Percentiles rank a stretch among this genome's conserved stretches.
These are phyloP conservation scores for Strix occidentalis DNA, from an alignment of 2,797 vertebrate genomes.

Conservation along the genomic window DNA sequence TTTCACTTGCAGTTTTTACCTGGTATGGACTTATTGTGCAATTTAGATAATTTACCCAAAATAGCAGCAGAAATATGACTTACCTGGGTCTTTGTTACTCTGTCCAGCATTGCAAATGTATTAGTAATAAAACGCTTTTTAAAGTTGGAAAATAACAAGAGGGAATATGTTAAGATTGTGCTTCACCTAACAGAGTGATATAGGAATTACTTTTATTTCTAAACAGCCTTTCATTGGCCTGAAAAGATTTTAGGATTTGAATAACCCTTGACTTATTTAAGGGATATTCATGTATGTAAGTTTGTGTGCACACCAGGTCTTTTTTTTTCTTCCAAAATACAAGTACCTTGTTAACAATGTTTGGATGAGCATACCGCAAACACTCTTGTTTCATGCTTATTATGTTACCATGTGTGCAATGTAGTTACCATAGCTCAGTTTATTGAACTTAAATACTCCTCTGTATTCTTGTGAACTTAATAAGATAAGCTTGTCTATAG, in stretches of 20 bases:
- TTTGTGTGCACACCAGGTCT: background rate
- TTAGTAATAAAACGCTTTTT: background rate
- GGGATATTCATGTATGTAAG: background rate
- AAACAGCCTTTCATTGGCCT: background rate
- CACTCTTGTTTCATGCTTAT: background rate
- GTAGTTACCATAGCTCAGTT: background rate
- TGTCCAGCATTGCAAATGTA: background rate
- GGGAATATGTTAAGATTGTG: background rate
- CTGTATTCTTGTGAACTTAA: background rate
- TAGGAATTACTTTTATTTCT: background rate
- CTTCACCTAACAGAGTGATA: background rate
- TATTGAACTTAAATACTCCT: background rate
- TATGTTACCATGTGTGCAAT: background rate
- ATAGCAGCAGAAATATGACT: conserved; percentile 29
- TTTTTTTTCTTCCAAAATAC: background rate
- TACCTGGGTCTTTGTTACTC: conserved; percentile 22
- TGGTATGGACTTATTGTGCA: conserved; percentile 12
- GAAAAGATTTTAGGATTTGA: background rate
- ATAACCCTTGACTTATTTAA: background rate
- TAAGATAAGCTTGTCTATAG: background rate
- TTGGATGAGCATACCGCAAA: background rate
- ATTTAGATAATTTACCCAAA: background rate
- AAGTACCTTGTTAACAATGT: background rate
- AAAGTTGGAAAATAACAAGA: background rate
- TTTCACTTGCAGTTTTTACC: conserved; percentile 27